Percentiles rank a stretch among this genome's conserved stretches.
Conservation (phyloP, 2,113 vertebrate genomes). For the Numenius arquata region DNA sequence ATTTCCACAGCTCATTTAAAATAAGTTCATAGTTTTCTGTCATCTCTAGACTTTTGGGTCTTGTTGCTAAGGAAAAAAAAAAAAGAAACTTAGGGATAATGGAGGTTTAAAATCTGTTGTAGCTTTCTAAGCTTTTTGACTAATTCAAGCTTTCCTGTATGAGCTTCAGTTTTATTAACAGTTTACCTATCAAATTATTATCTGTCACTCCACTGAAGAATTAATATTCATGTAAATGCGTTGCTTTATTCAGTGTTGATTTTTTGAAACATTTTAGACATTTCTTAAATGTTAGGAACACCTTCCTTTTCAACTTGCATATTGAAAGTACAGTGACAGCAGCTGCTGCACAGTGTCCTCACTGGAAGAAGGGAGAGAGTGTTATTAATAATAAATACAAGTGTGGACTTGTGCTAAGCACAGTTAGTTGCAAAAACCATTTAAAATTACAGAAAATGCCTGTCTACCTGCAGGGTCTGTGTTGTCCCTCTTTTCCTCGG, state of each 20-base stretch:
- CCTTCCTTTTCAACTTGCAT: background rate
- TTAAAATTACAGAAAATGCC: background rate
- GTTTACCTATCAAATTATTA: background rate
- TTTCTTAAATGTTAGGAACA: background rate
- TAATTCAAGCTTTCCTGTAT: background rate
- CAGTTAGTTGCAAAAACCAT: background rate
- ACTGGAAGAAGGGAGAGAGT: background rate
- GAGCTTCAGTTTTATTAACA: background rate
- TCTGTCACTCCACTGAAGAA: background rate
- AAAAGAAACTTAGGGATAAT: background rate
- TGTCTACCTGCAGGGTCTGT: background rate
- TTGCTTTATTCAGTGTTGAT: background rate
- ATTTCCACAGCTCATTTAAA: conserved; percentile 64
- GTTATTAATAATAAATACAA: background rate
- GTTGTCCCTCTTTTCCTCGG: background rate
- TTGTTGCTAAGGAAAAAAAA: background rate
- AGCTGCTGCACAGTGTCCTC: background rate
- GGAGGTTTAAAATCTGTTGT: background rate
- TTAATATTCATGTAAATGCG: background rate
- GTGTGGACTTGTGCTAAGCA: background rate
- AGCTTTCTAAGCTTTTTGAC: background rate
- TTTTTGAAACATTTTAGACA: background rate
- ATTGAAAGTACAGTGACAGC: background rate
- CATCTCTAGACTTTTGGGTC: conserved; percentile 23
- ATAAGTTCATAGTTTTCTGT: conserved; percentile 34